Evolutionary conservation across 2,113 vertebrate species (phyloP), one percentile per base, ranked within the genome.

Genomic region (Psittacula cyanocephala): DNA sequence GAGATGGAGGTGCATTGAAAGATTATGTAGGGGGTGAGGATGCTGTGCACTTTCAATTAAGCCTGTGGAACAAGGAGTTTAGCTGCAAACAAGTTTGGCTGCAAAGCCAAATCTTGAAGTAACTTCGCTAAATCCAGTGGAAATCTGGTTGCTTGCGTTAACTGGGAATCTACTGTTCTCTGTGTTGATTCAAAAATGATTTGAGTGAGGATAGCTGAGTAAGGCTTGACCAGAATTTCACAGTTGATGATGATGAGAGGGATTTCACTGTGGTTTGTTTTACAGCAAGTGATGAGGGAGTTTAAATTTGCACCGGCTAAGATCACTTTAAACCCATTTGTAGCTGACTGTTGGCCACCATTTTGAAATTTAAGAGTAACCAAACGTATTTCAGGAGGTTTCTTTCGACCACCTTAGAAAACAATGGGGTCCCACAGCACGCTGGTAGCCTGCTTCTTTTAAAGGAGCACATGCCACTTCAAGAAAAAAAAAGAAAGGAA

Each of bases 341-440:
- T 39, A 81, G 57, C 49, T 44, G 59, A 75, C 47, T 62, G 27
- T 41, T 95, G 68, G 76, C 24, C 67, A 82, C 33, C 47, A 72
- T 52, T 94, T 92, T 75, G 69, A 96, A 72, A 94, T 95, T 69
- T 85, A 89, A 91, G 67, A 85, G 84, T 77, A 88, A 87, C 22
- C 7, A 67, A 93, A 85, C 28, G 17, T 92, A 85, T 94, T 96
- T 86, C 33, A 49, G 43, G 25, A 75, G 64, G 24, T 82, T 94
- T 91, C 83, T 91, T 80, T 85, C 55, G 79, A 64, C 52, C 50
- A 82, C 52, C n/a, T 47, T 41, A 57, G 49, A 81, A 96, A 90
- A 91, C 68, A 81, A 84, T 78, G 23, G 46, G 11, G 23, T 92
- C 79, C 57, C 62, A 83, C 0, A 1, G 53, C 69, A 92, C 88